Conservation (phyloP, 2,797 vertebrate species). For the Danio tinwini region DNA sequence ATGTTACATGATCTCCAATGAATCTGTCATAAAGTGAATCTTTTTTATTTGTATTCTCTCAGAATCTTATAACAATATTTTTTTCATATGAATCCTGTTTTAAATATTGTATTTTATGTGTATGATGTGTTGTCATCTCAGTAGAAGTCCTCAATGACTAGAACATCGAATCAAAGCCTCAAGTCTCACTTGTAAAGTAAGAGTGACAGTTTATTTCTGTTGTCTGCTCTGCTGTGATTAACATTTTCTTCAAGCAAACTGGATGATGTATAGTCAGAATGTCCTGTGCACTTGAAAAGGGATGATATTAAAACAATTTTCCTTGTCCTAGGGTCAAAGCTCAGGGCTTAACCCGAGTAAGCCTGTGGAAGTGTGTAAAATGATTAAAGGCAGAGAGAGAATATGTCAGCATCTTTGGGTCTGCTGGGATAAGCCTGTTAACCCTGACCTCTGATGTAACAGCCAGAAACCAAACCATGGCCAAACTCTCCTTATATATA, state of each 20-base stretch:
- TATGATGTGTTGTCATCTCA: constrained; percentile 1
- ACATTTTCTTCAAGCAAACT: neutral
- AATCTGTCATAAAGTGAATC: too few species aligned
- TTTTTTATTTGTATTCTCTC: too few species aligned
- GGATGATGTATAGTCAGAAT: neutral
- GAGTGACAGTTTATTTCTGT: constrained; percentile 21
- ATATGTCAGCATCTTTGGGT: constrained; percentile 42
- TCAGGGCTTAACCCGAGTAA: constrained; percentile 37
- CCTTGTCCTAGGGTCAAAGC: constrained; percentile 31
- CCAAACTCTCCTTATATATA: constrained; percentile 38
- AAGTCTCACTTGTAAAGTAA: neutral
- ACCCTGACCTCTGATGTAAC: constrained; percentile 38
- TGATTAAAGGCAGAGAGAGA: constrained; percentile 42
- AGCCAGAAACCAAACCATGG: neutral
- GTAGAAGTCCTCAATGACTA: neutral
- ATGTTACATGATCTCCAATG: too few species aligned
- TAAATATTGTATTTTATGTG: too few species aligned
- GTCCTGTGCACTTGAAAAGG: constrained; percentile 27
- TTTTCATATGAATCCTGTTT: too few species aligned
- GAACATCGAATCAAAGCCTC: neutral
- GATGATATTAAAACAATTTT: constrained; percentile 14
- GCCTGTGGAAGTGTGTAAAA: constrained; percentile 52
- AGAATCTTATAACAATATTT: too few species aligned
- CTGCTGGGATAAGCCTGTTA: constrained; percentile 42
- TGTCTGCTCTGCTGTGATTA: neutral